phyloP scores from a whole-genome alignment of 1,140 invertebrate species.

The Psilanteris sp. region DNA sequence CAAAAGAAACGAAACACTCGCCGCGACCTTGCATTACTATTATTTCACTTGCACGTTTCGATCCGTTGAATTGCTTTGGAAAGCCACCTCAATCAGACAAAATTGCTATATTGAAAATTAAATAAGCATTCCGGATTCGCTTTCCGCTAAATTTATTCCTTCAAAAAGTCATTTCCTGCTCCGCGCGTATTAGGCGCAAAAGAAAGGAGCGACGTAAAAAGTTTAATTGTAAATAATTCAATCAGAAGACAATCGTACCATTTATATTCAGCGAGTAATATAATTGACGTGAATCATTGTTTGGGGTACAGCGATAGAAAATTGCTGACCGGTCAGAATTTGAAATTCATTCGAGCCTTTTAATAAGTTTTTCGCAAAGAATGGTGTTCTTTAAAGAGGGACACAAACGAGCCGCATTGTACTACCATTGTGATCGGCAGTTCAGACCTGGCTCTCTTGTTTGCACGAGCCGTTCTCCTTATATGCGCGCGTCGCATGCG shows the following conservation, averaged over 20 bases:
- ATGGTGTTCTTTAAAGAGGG: constrained; percentile 31
- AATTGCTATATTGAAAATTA: constrained; percentile 58
- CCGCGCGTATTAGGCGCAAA: constrained; percentile 2
- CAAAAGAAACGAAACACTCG: constrained; percentile 30
- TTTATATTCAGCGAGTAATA: constrained; percentile 32
- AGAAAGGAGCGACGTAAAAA: not conserved
- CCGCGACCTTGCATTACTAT: constrained; percentile 34
- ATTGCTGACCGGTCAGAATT: constrained; percentile 22
- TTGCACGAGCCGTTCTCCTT: constrained; percentile 54
- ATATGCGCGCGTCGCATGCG: constrained; percentile 48
- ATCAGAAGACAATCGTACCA: constrained; percentile 26
- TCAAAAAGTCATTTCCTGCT: constrained; percentile 22
- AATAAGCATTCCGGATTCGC: constrained; percentile 45
- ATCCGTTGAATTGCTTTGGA: constrained; percentile 37
- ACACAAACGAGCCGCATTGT: constrained; percentile 47
- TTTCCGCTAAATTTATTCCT: constrained; percentile 38
- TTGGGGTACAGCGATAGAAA: constrained; percentile 32
- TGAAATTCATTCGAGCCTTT: constrained; percentile 40
- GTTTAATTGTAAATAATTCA: constrained; percentile 33
- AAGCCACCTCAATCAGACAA: constrained; percentile 45
- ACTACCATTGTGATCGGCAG: constrained; percentile 57
- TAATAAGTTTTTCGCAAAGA: constrained; percentile 50
- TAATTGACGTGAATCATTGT: constrained; percentile 43
- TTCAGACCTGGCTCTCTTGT: constrained; percentile 48
- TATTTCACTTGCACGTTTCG: constrained; percentile 49